Evolutionary conservation across 1,140 invertebrate species (phyloP), one percentile per base, ranked within the genome.

Genomic region (Megalopta genalis): DNA sequence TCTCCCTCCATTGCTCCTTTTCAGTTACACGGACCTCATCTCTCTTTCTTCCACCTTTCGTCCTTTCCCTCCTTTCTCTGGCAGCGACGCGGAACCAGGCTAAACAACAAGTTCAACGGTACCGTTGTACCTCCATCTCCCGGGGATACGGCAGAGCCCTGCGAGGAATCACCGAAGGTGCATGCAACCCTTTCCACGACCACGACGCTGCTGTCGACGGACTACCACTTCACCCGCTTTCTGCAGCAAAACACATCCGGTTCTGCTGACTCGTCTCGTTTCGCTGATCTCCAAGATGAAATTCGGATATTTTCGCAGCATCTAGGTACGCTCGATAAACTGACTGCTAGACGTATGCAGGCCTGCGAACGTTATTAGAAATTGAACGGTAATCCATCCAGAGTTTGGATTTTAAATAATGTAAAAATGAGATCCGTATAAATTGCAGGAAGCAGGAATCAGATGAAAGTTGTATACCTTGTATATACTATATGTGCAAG

Each of bases 81-180:
- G 79, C 77, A 77, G 73, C 80, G 69, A 87, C 81, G 81, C 75
- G 79, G 82, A 88, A 88, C 79, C 72, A 73, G 83, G 81, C 87
- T 89, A 88, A 87, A 85, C 85, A 88, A 79, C 81, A 89, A 89
- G 84, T 88, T 89, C 71, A 85, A 86, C 85, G 80, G 71, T 85
- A 66, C 80, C 68, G 76, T 85, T 85, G 83, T 85, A 85, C 80
- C 71, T 72, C 80, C 63, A 69, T 59, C 84, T 82, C 83, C 84
- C 70, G 76, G 80, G 76, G 64, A 80, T 85, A 80, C 64, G 70
- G 60, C 64, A 32, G 71, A 77, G 27, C 59, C 76, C 84, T 68
- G 39, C 63, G 80, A 82, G 84, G 77, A 85, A 76, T 80, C 80
- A 25, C 81, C 68, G 60, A 85, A 82, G 83, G 84, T 86, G 73